phyloP scores from a whole-genome alignment of 1,140 invertebrate species.

The Pachyrhynchus sulphureomaculatus region DNA sequence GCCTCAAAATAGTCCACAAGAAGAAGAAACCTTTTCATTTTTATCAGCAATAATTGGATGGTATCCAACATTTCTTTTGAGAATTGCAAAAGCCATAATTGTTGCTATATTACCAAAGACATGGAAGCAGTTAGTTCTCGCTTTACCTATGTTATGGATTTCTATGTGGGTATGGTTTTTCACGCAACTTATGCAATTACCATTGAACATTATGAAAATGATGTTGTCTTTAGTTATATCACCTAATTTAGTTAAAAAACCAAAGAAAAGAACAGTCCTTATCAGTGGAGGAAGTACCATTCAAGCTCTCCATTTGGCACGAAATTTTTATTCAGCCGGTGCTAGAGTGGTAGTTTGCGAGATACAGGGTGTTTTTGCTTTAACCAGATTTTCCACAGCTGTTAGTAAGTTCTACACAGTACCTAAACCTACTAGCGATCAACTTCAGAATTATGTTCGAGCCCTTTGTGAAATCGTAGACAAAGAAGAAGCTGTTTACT shows the following conservation, averaged over 20 bases:
- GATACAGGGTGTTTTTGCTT: slow-evolving; percentile 70
- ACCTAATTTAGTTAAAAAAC: slow-evolving; percentile 53
- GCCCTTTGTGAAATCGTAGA: slow-evolving; percentile 74
- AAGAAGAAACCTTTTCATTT: slow-evolving; percentile 45
- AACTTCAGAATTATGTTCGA: slow-evolving; percentile 69
- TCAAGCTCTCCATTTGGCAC: slow-evolving; percentile 73
- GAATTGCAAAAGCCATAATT: slow-evolving; percentile 55
- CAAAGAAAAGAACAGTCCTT: slow-evolving; percentile 69
- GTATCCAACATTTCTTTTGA: slow-evolving; percentile 62
- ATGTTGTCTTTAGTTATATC: slow-evolving; percentile 60
- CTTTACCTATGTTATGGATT: slow-evolving; percentile 71
- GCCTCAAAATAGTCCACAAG: slow-evolving; percentile 42
- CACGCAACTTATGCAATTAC: slow-evolving; percentile 69
- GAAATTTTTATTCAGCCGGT: slow-evolving; percentile 77
- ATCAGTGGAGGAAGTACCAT: slow-evolving; percentile 82
- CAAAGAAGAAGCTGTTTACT: slow-evolving; percentile 69
- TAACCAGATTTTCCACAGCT: slow-evolving; percentile 74
- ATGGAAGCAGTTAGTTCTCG: slow-evolving; percentile 66
- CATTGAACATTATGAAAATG: slow-evolving; percentile 65
- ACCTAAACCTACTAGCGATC: slow-evolving; percentile 64
- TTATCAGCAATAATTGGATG: slow-evolving; percentile 61
- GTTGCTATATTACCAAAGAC: slow-evolving; percentile 59
- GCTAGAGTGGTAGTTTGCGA: slow-evolving; percentile 77
- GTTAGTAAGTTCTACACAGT: slow-evolving; percentile 76
- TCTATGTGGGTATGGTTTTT: slow-evolving; percentile 72